A percentile compares a stretch with the other conserved stretches of the same genome.
These are phyloP conservation scores for Odocoileus hemionus DNA, from an alignment of 2,113 vertebrate genomes.

Conservation along the genomic window DNA sequence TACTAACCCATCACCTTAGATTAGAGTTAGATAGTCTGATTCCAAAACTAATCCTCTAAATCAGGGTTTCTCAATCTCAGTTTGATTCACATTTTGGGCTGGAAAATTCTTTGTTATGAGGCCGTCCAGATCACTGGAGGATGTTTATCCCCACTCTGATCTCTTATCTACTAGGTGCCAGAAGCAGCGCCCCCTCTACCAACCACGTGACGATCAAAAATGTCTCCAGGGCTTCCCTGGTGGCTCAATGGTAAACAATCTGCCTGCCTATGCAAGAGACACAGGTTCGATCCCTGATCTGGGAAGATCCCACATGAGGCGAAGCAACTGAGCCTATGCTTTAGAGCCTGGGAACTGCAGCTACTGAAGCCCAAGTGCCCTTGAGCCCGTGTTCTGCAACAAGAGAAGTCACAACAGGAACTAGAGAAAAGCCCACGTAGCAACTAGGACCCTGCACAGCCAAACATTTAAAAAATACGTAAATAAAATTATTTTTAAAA, in stretches of 20 bases:
- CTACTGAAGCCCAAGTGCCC: neutral
- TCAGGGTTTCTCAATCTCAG: neutral
- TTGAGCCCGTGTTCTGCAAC: neutral
- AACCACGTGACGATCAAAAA: neutral
- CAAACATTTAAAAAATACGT: neutral
- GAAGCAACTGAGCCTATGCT: neutral
- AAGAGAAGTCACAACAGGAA: neutral
- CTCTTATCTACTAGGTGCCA: neutral
- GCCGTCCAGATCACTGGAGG: neutral
- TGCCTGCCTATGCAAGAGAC: neutral
- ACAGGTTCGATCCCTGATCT: neutral
- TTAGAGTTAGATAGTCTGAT: neutral
- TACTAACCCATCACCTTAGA: neutral
- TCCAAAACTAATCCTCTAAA: neutral
- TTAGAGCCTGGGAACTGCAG: neutral
- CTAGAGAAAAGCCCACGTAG: neutral
- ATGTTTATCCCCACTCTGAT: neutral
- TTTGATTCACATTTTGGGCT: neutral
- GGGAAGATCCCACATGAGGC: neutral
- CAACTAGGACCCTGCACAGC: neutral
- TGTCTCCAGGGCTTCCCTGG: conserved; percentile 55
- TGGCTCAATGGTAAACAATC: neutral
- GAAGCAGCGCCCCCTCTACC: neutral
- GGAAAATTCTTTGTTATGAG: neutral
- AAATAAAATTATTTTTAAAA: neutral